Conservation (phyloP, 2,797 vertebrate species). For the Pogoniulus pusillus region DNA sequence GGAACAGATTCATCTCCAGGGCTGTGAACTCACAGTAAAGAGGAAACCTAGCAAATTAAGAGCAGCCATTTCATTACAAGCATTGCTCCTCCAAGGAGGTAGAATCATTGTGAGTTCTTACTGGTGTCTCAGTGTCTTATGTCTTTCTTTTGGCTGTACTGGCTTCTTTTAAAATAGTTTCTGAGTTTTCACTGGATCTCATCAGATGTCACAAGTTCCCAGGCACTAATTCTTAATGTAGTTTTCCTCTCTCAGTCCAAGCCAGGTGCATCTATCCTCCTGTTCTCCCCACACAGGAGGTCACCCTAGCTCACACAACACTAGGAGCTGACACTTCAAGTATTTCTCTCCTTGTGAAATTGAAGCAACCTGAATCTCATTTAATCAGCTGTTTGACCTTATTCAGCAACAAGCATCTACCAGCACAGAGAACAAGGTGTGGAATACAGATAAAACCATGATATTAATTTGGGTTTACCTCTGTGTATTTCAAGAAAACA, state of each 20-base stretch:
- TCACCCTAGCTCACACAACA: not conserved
- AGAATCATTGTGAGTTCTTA: not conserved
- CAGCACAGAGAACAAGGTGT: not conserved
- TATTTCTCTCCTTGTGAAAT: not conserved
- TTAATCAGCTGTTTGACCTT: not conserved
- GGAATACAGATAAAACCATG: not conserved
- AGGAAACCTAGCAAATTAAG: not conserved
- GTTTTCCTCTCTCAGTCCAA: not conserved
- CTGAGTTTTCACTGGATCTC: not conserved
- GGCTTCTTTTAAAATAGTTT: not conserved
- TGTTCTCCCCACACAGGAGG: not conserved
- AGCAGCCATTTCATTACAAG: not conserved
- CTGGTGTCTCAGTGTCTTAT: not conserved
- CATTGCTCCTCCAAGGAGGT: not conserved
- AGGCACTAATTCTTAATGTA: not conserved
- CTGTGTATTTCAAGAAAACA: constrained; percentile 13
- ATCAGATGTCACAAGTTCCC: not conserved
- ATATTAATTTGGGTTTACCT: not conserved
- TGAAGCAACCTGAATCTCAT: not conserved
- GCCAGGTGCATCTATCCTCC: not conserved
- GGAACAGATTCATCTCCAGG: not conserved
- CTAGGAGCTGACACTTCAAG: not conserved
- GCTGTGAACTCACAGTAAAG: not conserved
- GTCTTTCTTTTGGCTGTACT: not conserved
- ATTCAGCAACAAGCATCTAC: not conserved